Evolutionary conservation across 1,140 invertebrate genomes (phyloP), one percentile per base, ranked within the genome.

Genomic region (Aethina tumida): DNA sequence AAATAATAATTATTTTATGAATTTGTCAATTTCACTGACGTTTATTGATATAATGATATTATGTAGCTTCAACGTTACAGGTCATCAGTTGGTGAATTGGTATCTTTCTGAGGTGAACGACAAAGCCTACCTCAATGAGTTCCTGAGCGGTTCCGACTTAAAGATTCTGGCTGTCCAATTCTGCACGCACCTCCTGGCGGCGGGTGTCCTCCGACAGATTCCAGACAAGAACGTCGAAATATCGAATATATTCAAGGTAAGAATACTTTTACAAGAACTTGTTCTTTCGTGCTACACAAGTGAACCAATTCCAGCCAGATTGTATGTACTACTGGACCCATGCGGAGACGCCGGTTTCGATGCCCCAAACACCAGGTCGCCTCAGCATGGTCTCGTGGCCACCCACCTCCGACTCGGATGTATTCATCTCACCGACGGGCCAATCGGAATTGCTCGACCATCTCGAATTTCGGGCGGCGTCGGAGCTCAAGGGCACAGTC

Each of bases 31-130:
- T n/a, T n/a, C n/a, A n/a, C n/a, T n/a, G n/a, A n/a, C n/a, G n/a
- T n/a, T n/a, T n/a, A n/a, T n/a, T n/a, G n/a, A n/a, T n/a, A n/a
- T n/a, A n/a, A n/a, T n/a, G n/a, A n/a, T n/a, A n/a, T n/a, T n/a
- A n/a, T n/a, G n/a, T 32, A 25, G 25, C 3, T 40, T 21, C 24
- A 28, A 12, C 41, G 32, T 43, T 49, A 55, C 65, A 93, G 90
- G 89, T 58, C 80, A 91, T 65, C 89, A 91, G 80, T 69, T 95
- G 45, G 68, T 91, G 29, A 86, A 89, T 58, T 91, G 88, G 85
- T 74, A 92, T 42, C 68, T 83, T 34, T 86, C 84, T 9, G 77
- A 81, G n/a, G 73, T 84, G 40, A 67, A 70, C 27, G 77, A 87
- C 31, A 77, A 77, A 43, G 75, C 74, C 54, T 74, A 79, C 52